Conservation (phyloP, 2,797 vertebrate species). For the Ceyx erithaca region DNA sequence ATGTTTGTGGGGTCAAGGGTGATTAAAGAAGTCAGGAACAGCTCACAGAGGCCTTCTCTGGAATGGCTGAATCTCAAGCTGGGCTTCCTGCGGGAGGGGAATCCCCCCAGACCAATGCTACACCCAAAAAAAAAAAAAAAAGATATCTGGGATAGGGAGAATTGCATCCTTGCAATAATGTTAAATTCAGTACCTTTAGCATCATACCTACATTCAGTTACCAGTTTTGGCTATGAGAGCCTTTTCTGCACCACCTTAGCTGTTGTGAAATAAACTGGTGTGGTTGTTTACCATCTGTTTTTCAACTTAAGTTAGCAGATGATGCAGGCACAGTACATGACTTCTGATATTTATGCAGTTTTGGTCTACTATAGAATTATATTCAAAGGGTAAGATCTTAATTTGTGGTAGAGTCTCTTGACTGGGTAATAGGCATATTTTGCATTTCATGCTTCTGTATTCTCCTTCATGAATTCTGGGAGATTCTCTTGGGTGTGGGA, state of each 20-base stretch:
- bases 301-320: neutral
- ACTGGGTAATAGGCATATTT: neutral
- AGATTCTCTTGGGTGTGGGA: neutral
- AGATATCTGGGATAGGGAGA: neutral
- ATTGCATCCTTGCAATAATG: neutral
- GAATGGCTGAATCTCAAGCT: neutral
- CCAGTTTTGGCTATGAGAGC: neutral
- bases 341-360: neutral
- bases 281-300: neutral
- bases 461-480: neutral
- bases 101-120: neutral
- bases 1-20: neutral
- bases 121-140: neutral
- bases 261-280: neutral
- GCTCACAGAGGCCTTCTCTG: neutral
- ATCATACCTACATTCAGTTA: neutral
- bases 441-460: neutral
- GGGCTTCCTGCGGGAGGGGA: neutral
- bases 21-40: neutral
- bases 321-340: neutral
- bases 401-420: neutral
- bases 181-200: neutral
- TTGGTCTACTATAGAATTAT: neutral
- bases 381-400: neutral
- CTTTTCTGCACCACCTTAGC: neutral